These are phyloP conservation scores for Andrena chrysosceles DNA, from an alignment of 2,888 invertebrate genomes.

Conservation along the genomic window DNA sequence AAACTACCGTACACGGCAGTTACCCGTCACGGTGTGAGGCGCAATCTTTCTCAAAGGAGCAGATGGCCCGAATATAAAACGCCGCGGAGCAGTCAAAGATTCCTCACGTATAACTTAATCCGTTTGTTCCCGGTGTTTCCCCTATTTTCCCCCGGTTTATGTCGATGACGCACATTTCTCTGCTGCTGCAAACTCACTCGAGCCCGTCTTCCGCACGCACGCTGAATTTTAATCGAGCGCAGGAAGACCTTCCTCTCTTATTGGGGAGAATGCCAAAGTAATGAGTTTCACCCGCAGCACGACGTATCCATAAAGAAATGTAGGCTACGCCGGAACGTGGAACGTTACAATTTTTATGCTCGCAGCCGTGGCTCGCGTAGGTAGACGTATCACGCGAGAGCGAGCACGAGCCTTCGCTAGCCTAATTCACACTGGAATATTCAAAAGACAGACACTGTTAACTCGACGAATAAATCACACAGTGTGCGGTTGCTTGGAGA, in stretches of 20 bases:
- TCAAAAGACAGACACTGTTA: background rate
- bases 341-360: slow-evolving; percentile 69
- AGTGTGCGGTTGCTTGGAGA: background rate
- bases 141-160: slow-evolving; percentile 56
- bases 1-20: slow-evolving; percentile 17
- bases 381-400: slow-evolving; percentile 37
- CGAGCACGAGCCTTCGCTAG: background rate
- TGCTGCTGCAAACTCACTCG: slow-evolving; percentile 53
- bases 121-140: slow-evolving; percentile 48
- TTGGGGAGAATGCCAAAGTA: slow-evolving; percentile 68
- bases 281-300: slow-evolving; percentile 66
- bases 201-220: slow-evolving; percentile 54
- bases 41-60: slow-evolving; percentile 44
- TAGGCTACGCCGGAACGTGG: slow-evolving; percentile 47
- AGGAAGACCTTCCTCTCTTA: slow-evolving; percentile 54
- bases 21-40: slow-evolving; percentile 15
- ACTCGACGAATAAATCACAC: background rate
- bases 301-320: slow-evolving; percentile 65
- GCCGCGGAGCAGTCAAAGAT: slow-evolving; percentile 50
- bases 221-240: slow-evolving; percentile 73
- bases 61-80: slow-evolving; percentile 52
- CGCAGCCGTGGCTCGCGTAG: slow-evolving; percentile 16
- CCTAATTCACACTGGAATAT: slow-evolving; percentile 19
- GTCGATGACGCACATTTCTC: slow-evolving; percentile 60
- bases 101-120: slow-evolving; percentile 67